phyloP scores from a whole-genome alignment of 2,113 vertebrate genomes.

The Alosa alosa region DNA sequence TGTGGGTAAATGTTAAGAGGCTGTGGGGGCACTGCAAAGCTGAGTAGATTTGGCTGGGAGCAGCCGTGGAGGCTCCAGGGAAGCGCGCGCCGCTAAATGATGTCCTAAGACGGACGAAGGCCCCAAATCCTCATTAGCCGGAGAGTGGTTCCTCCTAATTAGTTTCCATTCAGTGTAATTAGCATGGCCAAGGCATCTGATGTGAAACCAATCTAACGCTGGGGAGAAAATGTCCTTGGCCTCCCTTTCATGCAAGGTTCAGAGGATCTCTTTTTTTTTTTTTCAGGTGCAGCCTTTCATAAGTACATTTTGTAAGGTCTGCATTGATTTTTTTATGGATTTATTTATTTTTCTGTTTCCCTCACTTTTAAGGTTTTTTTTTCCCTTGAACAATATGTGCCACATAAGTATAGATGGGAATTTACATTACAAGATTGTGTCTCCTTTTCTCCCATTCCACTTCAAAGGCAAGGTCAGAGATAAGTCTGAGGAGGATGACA shows the following conservation, averaged over 20 bases:
- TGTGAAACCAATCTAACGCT: constrained; percentile 95
- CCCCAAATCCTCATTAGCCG: constrained; percentile 92
- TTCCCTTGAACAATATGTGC: constrained; percentile 17
- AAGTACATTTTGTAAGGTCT: constrained; percentile 51
- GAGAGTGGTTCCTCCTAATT: constrained; percentile 96
- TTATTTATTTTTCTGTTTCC: constrained; percentile 12
- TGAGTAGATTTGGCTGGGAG: constrained; percentile 40
- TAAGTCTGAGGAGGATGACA: constrained; percentile 8
- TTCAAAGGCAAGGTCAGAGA: constrained; percentile 35
- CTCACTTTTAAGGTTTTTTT: background rate
- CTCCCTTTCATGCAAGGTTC: constrained; percentile 82
- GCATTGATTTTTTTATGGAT: background rate
- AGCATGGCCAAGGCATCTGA: constrained; percentile 89
- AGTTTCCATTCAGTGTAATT: constrained; percentile 96
- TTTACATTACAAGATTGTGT: constrained; percentile 19
- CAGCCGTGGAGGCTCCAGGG: constrained; percentile 37
- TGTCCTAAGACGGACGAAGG: constrained; percentile 81
- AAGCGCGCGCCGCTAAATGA: constrained; percentile 70
- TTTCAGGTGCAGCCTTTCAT: constrained; percentile 57
- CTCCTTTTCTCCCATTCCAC: constrained; percentile 2
- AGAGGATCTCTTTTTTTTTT: constrained; percentile 59
- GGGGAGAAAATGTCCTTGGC: constrained; percentile 89
- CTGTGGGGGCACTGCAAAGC: background rate
- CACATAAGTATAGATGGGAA: background rate
- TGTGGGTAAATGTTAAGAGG: constrained; percentile 16